These are phyloP conservation scores for Plebejus anna DNA, from an alignment of 2,888 invertebrate genomes.

Conservation along the genomic window DNA sequence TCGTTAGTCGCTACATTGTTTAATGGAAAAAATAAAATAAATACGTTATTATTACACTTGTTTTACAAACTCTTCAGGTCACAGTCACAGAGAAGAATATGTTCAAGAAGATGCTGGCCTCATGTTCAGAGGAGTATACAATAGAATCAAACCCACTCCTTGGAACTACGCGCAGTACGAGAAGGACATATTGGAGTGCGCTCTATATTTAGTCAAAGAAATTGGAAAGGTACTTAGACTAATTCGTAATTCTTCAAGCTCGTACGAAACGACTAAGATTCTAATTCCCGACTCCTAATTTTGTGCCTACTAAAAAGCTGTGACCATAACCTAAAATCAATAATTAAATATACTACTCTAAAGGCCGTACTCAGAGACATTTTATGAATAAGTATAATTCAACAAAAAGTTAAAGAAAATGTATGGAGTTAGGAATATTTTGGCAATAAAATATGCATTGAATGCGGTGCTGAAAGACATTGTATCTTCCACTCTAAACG, in stretches of 20 bases:
- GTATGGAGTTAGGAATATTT: too few species aligned
- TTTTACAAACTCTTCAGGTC: conserved; percentile 55
- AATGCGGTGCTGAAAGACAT: not conserved
- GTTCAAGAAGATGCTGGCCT: conserved; percentile 92
- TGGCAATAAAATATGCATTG: not conserved
- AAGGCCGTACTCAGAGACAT: too few species aligned
- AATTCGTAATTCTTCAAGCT: not conserved
- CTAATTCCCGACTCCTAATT: not conserved
- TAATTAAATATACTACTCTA: too few species aligned
- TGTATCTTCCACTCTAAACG: not conserved
- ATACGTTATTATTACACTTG: not conserved
- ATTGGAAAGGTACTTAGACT: conserved; percentile 81
- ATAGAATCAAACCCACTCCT: conserved; percentile 88
- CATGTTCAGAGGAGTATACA: conserved; percentile 94
- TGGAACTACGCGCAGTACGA: conserved; percentile 97
- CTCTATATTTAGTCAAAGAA: conserved; percentile 85
- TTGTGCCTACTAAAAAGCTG: not conserved
- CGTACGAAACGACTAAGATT: not conserved
- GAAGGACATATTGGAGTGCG: conserved; percentile 88
- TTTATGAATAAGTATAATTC: too few species aligned
- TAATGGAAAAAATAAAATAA: not conserved
- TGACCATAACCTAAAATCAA: not conserved
- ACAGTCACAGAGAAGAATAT: conserved; percentile 89
- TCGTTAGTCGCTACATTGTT: not conserved
- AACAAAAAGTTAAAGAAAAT: too few species aligned